phyloP scores from a whole-genome alignment of 23 tunicate genomes.

The Ascidia mentula region DNA sequence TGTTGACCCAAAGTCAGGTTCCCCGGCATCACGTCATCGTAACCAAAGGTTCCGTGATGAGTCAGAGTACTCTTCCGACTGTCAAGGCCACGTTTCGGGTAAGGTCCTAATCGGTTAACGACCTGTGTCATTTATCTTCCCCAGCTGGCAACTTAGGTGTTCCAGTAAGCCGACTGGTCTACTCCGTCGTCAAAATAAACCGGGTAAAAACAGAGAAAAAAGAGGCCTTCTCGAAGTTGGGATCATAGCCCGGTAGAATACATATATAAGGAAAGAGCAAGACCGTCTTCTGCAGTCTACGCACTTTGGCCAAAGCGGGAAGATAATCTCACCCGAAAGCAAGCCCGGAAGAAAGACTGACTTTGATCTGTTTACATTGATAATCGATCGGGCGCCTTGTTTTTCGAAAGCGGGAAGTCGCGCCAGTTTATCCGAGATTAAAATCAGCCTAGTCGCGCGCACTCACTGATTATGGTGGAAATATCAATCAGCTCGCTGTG shows the following conservation, averaged over 20 bases:
- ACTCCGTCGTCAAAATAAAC: not conserved
- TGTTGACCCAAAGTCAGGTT: not conserved
- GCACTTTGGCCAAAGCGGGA: not conserved
- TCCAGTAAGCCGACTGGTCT: too few relatives aligned
- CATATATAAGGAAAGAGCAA: conserved; percentile 1
- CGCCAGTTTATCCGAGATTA: not conserved
- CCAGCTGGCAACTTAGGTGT: not conserved
- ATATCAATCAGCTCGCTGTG: not conserved
- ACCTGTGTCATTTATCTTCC: not conserved
- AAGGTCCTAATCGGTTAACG: not conserved
- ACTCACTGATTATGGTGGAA: not conserved
- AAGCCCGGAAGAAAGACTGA: not conserved
- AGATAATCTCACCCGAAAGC: not conserved
- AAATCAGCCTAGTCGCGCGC: not conserved
- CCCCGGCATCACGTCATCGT: not conserved
- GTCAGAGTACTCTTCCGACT: not conserved
- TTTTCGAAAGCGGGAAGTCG: not conserved
- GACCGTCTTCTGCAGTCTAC: not conserved
- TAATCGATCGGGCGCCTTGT: conserved; percentile 4
- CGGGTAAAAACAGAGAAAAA: not conserved
- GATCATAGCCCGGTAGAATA: too few relatives aligned
- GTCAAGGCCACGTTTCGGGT: not conserved
- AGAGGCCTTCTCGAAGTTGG: not conserved
- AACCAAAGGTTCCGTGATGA: not conserved
- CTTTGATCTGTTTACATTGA: not conserved